Percentiles rank a stretch among this genome's conserved stretches.
Evolutionary conservation across 2,888 invertebrate species (phyloP).

Genomic region (Rambutsinella grinnellia): DNA sequence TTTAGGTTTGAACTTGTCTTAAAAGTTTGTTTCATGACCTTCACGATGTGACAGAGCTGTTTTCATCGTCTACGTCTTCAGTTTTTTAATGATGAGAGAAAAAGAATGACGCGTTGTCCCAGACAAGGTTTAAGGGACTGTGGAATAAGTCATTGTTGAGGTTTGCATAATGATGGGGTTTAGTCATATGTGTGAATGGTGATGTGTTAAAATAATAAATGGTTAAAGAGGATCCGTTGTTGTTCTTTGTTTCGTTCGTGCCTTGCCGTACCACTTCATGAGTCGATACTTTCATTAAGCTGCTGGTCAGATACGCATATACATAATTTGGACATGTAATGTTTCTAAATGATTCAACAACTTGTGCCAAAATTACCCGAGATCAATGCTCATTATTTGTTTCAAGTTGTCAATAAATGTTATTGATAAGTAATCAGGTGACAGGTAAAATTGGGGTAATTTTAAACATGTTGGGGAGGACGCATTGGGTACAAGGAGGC

Average conservation of each 20-base stretch:
- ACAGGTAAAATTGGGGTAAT: not conserved
- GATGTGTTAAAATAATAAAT: not conserved
- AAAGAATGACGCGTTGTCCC: not conserved
- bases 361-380: not conserved
- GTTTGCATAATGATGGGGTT: too few species aligned
- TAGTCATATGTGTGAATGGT: not conserved
- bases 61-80: not conserved
- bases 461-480: not conserved
- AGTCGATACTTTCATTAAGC: not conserved
- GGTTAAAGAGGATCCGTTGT: conserved; percentile 25
- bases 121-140: not conserved
- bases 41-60: conserved; percentile 19
- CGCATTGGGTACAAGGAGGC: not conserved
- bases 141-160: not conserved
- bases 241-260: conserved; percentile 22
- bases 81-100: not conserved
- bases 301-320: not conserved
- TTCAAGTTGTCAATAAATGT: not conserved
- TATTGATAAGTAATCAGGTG: not conserved
- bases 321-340: not conserved
- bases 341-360: not conserved
- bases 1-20: not conserved
- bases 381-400: not conserved
- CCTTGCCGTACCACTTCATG: conserved; percentile 12
- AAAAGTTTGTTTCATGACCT: not conserved